These are phyloP conservation scores for Unio delphinus DNA, from an alignment of 2,888 invertebrate genomes.

Conservation along the genomic window DNA sequence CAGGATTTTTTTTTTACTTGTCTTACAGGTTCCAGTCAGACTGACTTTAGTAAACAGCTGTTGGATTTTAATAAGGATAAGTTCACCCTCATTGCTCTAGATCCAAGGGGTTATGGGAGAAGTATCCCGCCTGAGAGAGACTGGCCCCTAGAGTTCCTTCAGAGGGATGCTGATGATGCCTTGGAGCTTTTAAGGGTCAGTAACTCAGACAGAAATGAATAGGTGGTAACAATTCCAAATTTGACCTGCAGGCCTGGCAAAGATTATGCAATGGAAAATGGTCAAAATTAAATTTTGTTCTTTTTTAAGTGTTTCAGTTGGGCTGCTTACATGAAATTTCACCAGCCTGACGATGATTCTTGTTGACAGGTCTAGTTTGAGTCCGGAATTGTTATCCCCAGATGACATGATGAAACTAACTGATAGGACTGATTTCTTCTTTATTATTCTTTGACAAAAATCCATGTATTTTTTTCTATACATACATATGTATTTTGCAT, in stretches of 20 bases:
- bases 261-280: no score
- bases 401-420: no score
- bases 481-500: no score
- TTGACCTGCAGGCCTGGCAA: no score
- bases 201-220: not conserved
- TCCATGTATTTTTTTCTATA: no score
- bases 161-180: constrained; percentile 82
- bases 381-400: no score
- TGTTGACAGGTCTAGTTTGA: no score
- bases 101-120: constrained; percentile 90
- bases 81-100: constrained; percentile 70
- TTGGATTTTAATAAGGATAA: constrained; percentile 74
- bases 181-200: constrained; percentile 81
- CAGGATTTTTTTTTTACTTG: no score
- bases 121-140: constrained; percentile 84
- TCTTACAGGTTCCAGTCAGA: constrained; percentile 80
- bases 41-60: constrained; percentile 82
- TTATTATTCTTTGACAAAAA: no score
- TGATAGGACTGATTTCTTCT: no score
- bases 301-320: not conserved
- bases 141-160: constrained; percentile 82
- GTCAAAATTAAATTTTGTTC: no score
- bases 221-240: not conserved
- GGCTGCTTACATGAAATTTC: not conserved
- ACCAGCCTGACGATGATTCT: no score